A percentile compares a stretch with the other conserved stretches of the same genome.
Conservation (phyloP, 2,113 vertebrate species). For the Anarhynchus alexandrinus region DNA sequence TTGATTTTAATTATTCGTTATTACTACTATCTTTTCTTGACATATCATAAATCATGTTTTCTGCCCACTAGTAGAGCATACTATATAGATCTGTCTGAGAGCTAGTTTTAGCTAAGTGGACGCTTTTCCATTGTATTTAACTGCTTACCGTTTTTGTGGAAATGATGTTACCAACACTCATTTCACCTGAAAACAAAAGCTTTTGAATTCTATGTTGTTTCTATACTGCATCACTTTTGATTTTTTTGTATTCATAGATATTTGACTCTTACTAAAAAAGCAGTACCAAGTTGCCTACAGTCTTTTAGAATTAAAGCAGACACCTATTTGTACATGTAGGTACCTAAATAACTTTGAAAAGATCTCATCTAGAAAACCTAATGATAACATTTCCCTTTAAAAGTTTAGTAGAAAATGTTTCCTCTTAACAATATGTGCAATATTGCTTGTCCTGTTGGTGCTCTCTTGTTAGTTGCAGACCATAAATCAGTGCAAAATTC, state of each 20-base stretch:
- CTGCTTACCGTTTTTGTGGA: not conserved
- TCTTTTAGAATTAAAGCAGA: not conserved
- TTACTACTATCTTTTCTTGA: not conserved
- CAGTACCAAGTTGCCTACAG: not conserved
- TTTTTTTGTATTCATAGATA: not conserved
- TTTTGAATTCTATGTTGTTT: not conserved
- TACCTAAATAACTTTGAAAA: not conserved
- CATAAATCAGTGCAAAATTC: conserved; percentile 27
- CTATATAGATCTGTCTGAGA: not conserved
- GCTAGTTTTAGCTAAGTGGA: not conserved
- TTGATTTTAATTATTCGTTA: not conserved
- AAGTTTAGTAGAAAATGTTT: not conserved
- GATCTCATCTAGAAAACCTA: not conserved
- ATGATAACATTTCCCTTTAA: not conserved
- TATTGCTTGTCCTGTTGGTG: not conserved
- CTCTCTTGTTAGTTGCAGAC: not conserved
- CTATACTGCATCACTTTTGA: not conserved
- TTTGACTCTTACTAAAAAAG: not conserved
- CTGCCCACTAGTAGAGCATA: not conserved
- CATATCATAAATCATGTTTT: not conserved
- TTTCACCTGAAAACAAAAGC: not conserved
- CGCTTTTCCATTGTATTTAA: not conserved
- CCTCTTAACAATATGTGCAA: not conserved
- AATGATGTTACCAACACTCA: not conserved
- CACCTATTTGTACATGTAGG: not conserved